Percentiles rank a stretch among this genome's conserved stretches.
Evolutionary conservation across 2,888 invertebrate genomes (phyloP).

Genomic region (Pachycephus smyrnensis): DNA sequence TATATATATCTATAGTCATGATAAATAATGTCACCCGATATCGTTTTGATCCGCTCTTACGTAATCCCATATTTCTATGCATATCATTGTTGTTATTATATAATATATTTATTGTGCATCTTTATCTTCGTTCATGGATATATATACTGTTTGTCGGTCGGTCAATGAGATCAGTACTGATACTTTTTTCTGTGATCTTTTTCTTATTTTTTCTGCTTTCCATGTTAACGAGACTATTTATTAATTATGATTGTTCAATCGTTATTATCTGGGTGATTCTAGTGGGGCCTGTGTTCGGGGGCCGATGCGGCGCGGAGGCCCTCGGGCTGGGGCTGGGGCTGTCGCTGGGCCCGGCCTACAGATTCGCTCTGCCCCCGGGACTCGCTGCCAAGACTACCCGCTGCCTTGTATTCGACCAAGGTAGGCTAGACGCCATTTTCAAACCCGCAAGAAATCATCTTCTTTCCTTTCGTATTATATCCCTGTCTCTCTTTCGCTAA

Average conservation of each 20-base stretch:
- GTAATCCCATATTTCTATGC: not conserved
- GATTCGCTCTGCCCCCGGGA: slow-evolving; percentile 67
- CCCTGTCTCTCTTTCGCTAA: too few species aligned
- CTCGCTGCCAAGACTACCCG: slow-evolving; percentile 67
- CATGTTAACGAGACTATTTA: slow-evolving; percentile 33
- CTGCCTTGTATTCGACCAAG: slow-evolving; percentile 68
- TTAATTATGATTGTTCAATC: slow-evolving; percentile 46
- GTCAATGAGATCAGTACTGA: not conserved
- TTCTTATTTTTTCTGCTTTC: too few species aligned
- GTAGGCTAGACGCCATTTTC: slow-evolving; percentile 65
- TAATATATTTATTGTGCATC: too few species aligned
- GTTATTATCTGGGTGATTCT: slow-evolving; percentile 63
- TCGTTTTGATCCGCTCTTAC: slow-evolving; percentile 24
- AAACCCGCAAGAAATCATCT: slow-evolving; percentile 38
- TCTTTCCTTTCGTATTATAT: too few species aligned
- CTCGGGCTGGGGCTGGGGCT: slow-evolving; percentile 67
- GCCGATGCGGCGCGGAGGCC: slow-evolving; percentile 68
- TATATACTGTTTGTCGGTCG: not conserved
- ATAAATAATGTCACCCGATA: slow-evolving; percentile 39
- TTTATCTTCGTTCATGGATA: not conserved
- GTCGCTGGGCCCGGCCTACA: slow-evolving; percentile 67
- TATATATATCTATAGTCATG: slow-evolving; percentile 31
- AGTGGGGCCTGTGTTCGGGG: slow-evolving; percentile 68
- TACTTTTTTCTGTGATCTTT: too few species aligned
- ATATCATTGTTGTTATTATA: too few species aligned